These are phyloP conservation scores for Amiota communis DNA, from an alignment of 2,888 invertebrate species.

Conservation along the genomic window DNA sequence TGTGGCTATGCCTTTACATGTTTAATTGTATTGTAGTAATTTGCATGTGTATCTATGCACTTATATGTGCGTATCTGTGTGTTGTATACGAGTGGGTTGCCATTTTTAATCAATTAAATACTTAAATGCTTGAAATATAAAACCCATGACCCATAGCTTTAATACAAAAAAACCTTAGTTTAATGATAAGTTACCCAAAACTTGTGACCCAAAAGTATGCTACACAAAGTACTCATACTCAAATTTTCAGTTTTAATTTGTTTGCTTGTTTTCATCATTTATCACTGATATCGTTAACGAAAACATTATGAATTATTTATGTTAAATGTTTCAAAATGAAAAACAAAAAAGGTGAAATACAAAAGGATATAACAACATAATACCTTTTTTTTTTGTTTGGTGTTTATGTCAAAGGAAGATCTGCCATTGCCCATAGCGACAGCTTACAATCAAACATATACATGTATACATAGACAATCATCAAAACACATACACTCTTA, in stretches of 20 bases:
- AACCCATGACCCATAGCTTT: too few species aligned
- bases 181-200: background rate
- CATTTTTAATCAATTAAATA: slow-evolving; percentile 18
- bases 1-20: slow-evolving; percentile 4
- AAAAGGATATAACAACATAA: background rate
- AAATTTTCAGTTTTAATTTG: background rate
- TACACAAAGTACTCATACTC: background rate
- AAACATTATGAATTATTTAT: slow-evolving; percentile 60
- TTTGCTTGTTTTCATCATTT: slow-evolving; percentile 25
- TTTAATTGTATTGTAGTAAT: slow-evolving; percentile 4
- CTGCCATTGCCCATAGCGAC: too few species aligned
- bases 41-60: too few species aligned
- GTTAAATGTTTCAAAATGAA: slow-evolving; percentile 53
- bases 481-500: background rate
- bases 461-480: background rate
- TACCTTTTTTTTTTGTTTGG: slow-evolving; percentile 2
- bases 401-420: background rate
- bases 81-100: background rate
- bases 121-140: background rate
- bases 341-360: background rate
- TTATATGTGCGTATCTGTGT: background rate
- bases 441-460: background rate
- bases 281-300: slow-evolving; percentile 43
- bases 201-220: background rate
- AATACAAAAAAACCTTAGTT: background rate